A percentile compares a stretch with the other conserved stretches of the same genome.
Evolutionary conservation across 1,140 invertebrate species (phyloP).

Genomic region (Episyrphus balteatus): DNA sequence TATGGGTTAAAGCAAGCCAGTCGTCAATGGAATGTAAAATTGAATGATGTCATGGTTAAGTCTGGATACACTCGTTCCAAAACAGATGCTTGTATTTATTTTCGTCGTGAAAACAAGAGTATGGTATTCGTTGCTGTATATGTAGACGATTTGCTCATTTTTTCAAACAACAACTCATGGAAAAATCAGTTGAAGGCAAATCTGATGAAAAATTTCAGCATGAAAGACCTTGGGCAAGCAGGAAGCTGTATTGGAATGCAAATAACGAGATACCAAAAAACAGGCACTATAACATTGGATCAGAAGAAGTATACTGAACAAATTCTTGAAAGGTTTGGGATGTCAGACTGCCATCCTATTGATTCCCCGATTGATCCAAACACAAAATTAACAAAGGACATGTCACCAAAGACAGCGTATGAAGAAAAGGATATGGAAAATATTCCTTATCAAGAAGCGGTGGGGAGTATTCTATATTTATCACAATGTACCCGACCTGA

Average conservation of each 20-base stretch:
- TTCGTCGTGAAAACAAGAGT: background rate
- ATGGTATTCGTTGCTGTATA: slow-evolving; percentile 12
- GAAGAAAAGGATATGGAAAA: slow-evolving; percentile 1
- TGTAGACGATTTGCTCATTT: slow-evolving; percentile 17
- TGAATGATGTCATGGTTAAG: slow-evolving; percentile 7
- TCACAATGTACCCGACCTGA: no score
- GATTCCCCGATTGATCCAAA: background rate
- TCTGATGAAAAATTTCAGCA: slow-evolving; percentile 1
- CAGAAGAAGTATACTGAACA: slow-evolving; percentile 3
- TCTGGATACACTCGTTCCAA: no score
- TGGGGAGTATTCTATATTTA: slow-evolving; percentile 11
- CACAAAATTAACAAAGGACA: background rate
- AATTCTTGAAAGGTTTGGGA: slow-evolving; percentile 5
- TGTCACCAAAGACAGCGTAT: no score
- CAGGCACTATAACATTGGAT: background rate
- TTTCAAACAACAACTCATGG: slow-evolving; percentile 6
- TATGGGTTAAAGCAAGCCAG: no score
- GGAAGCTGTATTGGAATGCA: background rate
- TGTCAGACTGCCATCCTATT: slow-evolving; percentile 7
- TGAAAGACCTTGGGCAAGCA: slow-evolving; percentile 1
- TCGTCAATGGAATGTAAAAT: slow-evolving; percentile 14
- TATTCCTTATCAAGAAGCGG: slow-evolving; percentile 9
- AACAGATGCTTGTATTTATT: no score
- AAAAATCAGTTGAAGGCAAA: slow-evolving; percentile 1
- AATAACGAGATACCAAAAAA: background rate